Evolutionary conservation across 2,888 invertebrate genomes (phyloP), one percentile per base, ranked within the genome.

Genomic region (Eupithecia subumbrata): DNA sequence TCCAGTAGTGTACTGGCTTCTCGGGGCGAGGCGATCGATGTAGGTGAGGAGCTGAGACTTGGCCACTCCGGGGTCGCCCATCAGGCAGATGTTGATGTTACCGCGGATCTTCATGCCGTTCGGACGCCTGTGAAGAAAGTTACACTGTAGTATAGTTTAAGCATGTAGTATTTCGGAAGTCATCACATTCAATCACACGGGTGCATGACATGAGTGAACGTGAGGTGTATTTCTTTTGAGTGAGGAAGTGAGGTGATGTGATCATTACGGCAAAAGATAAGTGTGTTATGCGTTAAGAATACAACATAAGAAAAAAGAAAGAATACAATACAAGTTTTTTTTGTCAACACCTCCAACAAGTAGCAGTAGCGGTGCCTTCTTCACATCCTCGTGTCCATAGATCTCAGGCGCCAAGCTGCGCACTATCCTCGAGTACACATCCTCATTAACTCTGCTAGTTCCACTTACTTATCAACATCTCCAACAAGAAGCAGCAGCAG

Each of bases 1-100:
- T 1, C 99, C 99, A 0, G 99, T 99, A 11, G 99, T 99, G 91
- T 99, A 99, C 93, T 99, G 99, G 86, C 97, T 98, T 88, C 99
- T 96, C 3, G 98, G 96, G 5, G 99, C 98, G 76, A 99, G 95
- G 56, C 99, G 96, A 89, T 98, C 98, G 77, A 99, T 99, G 93
- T 99, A 99, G 75, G 97, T 97, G 70, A 99, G 95, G 76, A 99
- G 95, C 93, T 99, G 99, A 0, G 99, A 99, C 95, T 99, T 99
- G 74, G 99, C 99, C 75, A 99, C 99, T 85, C 99, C 99, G 37
- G 99, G 99, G 95, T 99, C 99, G 64, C 99, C 99, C 99, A 99
- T 99, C 85, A 99, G 94, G 86, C 99, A 99, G 81, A 99, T 98
- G 92, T 99, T 99, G 82, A 99, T 99, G 88, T 97, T 98, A 77